Evolutionary conservation across 2,113 vertebrate genomes (phyloP).

Genomic region (Chauna torquata): DNA sequence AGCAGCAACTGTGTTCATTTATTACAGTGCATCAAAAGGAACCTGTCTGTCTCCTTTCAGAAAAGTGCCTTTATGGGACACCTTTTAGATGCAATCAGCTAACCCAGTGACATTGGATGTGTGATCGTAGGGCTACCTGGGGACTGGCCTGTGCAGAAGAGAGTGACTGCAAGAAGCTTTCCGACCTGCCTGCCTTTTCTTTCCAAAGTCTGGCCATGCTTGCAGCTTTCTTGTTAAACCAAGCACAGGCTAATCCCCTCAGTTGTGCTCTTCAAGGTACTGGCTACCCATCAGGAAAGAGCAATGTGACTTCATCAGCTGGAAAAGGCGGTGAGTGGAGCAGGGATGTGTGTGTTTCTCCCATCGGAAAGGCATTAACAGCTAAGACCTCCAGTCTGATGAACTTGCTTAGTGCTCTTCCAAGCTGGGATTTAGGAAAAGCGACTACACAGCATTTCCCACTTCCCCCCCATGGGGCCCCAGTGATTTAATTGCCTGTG

Average conservation of each 20-base stretch:
- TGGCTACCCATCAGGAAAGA: not conserved
- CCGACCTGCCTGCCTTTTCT: not conserved
- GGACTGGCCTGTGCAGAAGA: not conserved
- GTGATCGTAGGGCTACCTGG: not conserved
- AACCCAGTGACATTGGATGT: rapidly evolving
- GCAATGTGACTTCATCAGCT: not conserved
- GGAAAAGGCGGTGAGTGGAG: not conserved
- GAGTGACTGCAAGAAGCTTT: not conserved
- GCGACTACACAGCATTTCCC: not conserved
- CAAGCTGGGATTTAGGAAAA: slow-evolving; percentile 50
- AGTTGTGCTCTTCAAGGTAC: not conserved
- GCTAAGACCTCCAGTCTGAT: not conserved
- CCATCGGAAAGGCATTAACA: not conserved
- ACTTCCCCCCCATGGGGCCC: slow-evolving; percentile 8
- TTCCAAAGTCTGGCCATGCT: not conserved
- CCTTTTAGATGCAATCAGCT: not conserved
- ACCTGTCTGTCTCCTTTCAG: not conserved
- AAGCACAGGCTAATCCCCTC: not conserved
- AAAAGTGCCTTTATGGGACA: not conserved
- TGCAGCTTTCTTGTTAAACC: not conserved
- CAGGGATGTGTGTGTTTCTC: not conserved
- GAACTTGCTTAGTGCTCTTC: slow-evolving; percentile 3
- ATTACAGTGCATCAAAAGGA: not conserved
- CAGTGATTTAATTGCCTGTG: slow-evolving; percentile 31
- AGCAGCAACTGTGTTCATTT: slow-evolving; percentile 26